phyloP scores from a whole-genome alignment of 1,140 invertebrate genomes.

The Drosophila azteca region DNA sequence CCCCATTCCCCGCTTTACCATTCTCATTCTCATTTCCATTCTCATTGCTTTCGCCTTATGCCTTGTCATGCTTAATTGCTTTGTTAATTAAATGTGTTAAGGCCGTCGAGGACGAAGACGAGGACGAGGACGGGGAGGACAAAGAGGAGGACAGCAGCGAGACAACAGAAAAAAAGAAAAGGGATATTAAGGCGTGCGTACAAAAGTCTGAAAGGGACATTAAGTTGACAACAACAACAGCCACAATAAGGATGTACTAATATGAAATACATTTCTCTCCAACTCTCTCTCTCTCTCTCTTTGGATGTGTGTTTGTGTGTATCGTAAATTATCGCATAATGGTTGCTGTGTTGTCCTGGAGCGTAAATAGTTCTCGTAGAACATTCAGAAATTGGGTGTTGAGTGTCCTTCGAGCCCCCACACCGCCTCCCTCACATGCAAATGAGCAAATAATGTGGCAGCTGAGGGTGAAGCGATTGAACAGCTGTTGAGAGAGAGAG shows the following conservation, averaged over 20 bases:
- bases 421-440: slow-evolving; percentile 55
- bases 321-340: slow-evolving; percentile 74
- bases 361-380: no score
- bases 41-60: slow-evolving; percentile 65
- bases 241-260: slow-evolving; percentile 44
- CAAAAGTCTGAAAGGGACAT: slow-evolving; percentile 66
- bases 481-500: slow-evolving; percentile 24
- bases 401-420: no score
- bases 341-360: slow-evolving; percentile 24
- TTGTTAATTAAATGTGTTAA: slow-evolving; percentile 82
- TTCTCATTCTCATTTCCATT: slow-evolving; percentile 44
- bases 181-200: slow-evolving; percentile 61
- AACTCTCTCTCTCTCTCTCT: neutral
- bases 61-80: slow-evolving; percentile 79
- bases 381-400: slow-evolving; percentile 47
- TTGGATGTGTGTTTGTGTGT: slow-evolving; percentile 28
- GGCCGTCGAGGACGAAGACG: slow-evolving; percentile 38
- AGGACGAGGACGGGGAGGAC: no score
- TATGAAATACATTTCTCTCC: slow-evolving; percentile 65
- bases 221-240: slow-evolving; percentile 69
- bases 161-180: slow-evolving; percentile 44
- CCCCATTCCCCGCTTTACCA: neutral
- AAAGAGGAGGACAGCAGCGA: no score
- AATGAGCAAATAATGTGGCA: slow-evolving; percentile 62
- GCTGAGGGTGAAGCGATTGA: slow-evolving; percentile 27